These are phyloP conservation scores for Liodrosophila aerea DNA, from an alignment of 2,888 invertebrate genomes.

Conservation along the genomic window DNA sequence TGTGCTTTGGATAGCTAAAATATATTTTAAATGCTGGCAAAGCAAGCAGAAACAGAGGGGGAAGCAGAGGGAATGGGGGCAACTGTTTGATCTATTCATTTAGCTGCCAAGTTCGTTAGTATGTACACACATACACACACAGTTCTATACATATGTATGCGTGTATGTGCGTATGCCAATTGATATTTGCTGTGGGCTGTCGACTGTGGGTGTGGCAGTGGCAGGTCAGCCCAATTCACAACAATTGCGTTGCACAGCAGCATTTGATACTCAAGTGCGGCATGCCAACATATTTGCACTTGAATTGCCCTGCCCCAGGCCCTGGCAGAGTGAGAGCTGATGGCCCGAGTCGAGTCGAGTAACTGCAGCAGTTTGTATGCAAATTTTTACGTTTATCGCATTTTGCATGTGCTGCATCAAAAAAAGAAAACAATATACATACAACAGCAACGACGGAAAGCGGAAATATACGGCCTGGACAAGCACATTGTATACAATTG, in stretches of 20 bases:
- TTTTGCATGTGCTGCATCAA: constrained; percentile 54
- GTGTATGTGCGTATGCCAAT: too few relatives aligned
- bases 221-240: constrained; percentile 59
- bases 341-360: constrained; percentile 1
- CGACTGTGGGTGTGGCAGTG: constrained; percentile 15
- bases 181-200: constrained; percentile 32
- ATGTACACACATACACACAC: constrained; percentile 1
- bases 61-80: neutral
- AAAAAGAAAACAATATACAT: constrained; percentile 5
- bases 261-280: constrained; percentile 74
- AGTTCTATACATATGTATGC: neutral
- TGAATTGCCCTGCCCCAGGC: constrained; percentile 50
- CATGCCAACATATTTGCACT: constrained; percentile 72
- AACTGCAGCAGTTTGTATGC: constrained; percentile 62
- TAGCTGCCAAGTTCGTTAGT: constrained; percentile 2
- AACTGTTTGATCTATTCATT: neutral
- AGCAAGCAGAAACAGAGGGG: constrained; percentile 25
- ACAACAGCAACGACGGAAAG: constrained; percentile 8
- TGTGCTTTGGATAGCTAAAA: constrained; percentile 2
- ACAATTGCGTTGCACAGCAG: constrained; percentile 63
- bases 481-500: constrained; percentile 48
- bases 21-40: constrained; percentile 54
- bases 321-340: neutral
- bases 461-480: neutral
- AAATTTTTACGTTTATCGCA: constrained; percentile 64